A percentile compares a stretch with the other conserved stretches of the same genome.
Evolutionary conservation across 2,888 invertebrate species (phyloP).

Genomic region (Dryobota labecula): DNA sequence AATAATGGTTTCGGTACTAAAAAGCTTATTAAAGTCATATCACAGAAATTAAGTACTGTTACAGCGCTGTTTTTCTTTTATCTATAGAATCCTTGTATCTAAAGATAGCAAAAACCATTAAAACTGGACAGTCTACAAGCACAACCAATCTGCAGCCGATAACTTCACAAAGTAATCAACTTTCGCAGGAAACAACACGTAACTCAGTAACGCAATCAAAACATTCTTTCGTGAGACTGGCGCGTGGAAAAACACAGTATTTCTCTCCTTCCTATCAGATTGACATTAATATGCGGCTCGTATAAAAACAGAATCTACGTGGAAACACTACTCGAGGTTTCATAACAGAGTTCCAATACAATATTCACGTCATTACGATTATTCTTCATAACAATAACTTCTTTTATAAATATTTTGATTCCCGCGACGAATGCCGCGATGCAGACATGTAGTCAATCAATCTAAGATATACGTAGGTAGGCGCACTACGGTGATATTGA

Average conservation of each 20-base stretch:
- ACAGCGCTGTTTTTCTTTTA: slow-evolving; percentile 10
- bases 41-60: slow-evolving; percentile 21
- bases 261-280: slow-evolving; percentile 51
- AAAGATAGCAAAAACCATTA: slow-evolving; percentile 11
- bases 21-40: neutral
- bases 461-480: slow-evolving; percentile 10
- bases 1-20: neutral
- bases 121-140: slow-evolving; percentile 17
- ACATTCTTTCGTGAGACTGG: slow-evolving; percentile 39
- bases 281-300: slow-evolving; percentile 38
- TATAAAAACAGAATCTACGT: slow-evolving; percentile 44
- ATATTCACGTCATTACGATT: slow-evolving; percentile 27
- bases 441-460: slow-evolving; percentile 15
- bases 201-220: slow-evolving; percentile 47
- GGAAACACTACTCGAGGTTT: slow-evolving; percentile 29
- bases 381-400: slow-evolving; percentile 40
- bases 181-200: slow-evolving; percentile 50
- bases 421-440: slow-evolving; percentile 20
- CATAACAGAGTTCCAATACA: slow-evolving; percentile 44
- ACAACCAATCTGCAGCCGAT: slow-evolving; percentile 12
- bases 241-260: slow-evolving; percentile 40
- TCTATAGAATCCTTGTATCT: slow-evolving; percentile 2
- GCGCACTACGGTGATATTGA: slow-evolving; percentile 44
- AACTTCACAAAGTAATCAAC: slow-evolving; percentile 44
- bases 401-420: slow-evolving; percentile 46